These are phyloP conservation scores for Oikopleura dioica DNA, from an alignment of 23 tunicate species.

Conservation along the genomic window DNA sequence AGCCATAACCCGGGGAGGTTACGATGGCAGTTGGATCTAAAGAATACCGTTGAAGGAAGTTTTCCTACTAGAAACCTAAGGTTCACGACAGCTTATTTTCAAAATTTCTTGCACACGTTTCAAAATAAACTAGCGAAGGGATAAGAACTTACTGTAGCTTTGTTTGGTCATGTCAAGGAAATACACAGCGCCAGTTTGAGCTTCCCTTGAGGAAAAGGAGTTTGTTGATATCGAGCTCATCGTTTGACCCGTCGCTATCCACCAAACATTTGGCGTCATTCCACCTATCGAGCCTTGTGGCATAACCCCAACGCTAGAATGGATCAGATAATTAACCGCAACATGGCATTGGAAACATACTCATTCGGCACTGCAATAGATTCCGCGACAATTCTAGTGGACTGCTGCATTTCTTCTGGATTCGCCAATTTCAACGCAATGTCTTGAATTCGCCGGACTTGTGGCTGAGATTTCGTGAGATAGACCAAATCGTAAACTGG, in stretches of 20 bases:
- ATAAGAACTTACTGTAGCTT: slow-evolving; percentile 26
- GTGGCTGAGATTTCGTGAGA: slow-evolving; percentile 25
- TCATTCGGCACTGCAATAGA: slow-evolving; percentile 1
- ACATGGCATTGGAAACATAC: neutral
- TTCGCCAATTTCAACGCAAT: slow-evolving; percentile 18
- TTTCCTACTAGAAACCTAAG: neutral
- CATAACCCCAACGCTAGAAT: slow-evolving; percentile 44
- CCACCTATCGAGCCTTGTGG: slow-evolving; percentile 37
- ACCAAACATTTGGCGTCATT: slow-evolving; percentile 66
- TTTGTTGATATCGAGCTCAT: too few relatives aligned
- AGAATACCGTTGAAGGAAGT: neutral
- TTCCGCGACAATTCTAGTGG: slow-evolving; percentile 9
- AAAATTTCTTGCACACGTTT: neutral
- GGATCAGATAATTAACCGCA: neutral
- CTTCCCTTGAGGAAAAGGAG: neutral
- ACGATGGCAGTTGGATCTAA: slow-evolving; percentile 43
- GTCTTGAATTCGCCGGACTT: slow-evolving; percentile 33
- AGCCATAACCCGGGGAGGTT: slow-evolving; percentile 23
- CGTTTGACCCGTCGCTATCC: slow-evolving; percentile 49
- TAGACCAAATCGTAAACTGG: slow-evolving; percentile 41
- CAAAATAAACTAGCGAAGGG: too few relatives aligned
- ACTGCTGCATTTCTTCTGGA: slow-evolving; percentile 26
- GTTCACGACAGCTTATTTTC: too few relatives aligned
- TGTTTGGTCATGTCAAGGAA: slow-evolving; percentile 33
- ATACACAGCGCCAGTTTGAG: slow-evolving; percentile 39